phyloP scores from a whole-genome alignment of 2,797 vertebrate species.

The Pipistrellus pipistrellus region DNA sequence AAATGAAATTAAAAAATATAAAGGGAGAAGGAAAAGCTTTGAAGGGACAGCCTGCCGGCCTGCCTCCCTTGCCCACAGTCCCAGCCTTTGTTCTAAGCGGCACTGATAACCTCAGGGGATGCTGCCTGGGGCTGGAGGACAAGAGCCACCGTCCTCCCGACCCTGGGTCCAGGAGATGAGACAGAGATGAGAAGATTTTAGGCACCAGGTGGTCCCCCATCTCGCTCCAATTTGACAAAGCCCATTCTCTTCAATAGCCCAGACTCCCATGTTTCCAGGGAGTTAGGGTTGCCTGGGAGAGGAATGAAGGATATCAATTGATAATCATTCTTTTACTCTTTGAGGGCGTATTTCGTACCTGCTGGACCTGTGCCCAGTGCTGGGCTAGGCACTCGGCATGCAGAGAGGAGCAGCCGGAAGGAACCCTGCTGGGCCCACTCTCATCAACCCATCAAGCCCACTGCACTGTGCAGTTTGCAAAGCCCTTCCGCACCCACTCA shows the following conservation, averaged over 20 bases:
- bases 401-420: not conserved
- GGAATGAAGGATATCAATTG: not conserved
- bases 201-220: not conserved
- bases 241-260: not conserved
- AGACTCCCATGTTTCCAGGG: not conserved
- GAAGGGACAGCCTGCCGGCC: conserved; percentile 78
- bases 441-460: not conserved
- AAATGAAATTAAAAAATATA: conserved; percentile 85
- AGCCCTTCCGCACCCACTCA: not conserved
- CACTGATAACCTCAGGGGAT: conserved; percentile 42
- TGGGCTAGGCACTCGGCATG: not conserved
- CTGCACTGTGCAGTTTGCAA: too few relatives aligned
- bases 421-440: not conserved
- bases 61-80: not conserved
- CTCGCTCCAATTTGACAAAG: not conserved
- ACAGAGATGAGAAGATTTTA: not conserved
- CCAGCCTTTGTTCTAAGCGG: conserved; percentile 64
- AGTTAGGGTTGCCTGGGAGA: not conserved
- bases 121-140: not conserved
- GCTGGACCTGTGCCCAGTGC: not conserved
- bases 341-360: not conserved
- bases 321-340: not conserved
- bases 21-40: conserved; percentile 79
- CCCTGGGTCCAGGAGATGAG: rapidly evolving
- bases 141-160: not conserved